Evolutionary conservation across 2,113 vertebrate species (phyloP), one percentile per base, ranked within the genome.

Genomic region (Halcyon malimbica): DNA sequence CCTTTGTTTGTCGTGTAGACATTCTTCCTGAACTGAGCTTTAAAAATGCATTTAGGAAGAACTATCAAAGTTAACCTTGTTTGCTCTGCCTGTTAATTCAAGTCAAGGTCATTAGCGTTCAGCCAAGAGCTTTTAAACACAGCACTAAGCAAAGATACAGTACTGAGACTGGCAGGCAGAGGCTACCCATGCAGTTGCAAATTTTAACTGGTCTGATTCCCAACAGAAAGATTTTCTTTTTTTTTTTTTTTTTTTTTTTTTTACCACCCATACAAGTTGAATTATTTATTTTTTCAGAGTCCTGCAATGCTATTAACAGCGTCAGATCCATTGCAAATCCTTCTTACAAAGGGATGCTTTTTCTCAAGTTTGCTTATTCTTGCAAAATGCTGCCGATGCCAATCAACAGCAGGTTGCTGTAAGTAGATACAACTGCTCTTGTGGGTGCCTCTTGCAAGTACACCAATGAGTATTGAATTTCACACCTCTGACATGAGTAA

Each of bases 401-500:
- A 73, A 20, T 57, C 81, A 76, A 48, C 2, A 10, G 46, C 68
- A 86, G 60, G 73, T 48, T 93, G 68, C n/a, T 78, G 13, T 59
- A 82, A 87, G 62, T 15, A 56, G 69, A 65, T n/a, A 21, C 10
- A 76, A 28, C 57, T 71, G 86, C 65, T 83, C 42, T 71, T 56
- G 19, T n/a, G 48, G 39, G 20, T 37, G 56, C n/a, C 13, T 94
- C 39, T 65, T 73, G 69, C 46, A 82, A 65, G 83, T 14, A 24
- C 42, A 42, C 39, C 62, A 62, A 18, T 35, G 62, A 71, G 60
- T 71, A 75, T 4, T 95, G 76, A 89, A 90, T 96, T 94, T 93
- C 87, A 89, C 81, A 89, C 79, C 82, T 96, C 82, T 93, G 85
- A 93, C 69, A 48, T 44, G 64, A 73, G 54, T 93, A 87, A 65